Conservation (phyloP, 2,797 vertebrate genomes). For the Rallus crepitans region DNA sequence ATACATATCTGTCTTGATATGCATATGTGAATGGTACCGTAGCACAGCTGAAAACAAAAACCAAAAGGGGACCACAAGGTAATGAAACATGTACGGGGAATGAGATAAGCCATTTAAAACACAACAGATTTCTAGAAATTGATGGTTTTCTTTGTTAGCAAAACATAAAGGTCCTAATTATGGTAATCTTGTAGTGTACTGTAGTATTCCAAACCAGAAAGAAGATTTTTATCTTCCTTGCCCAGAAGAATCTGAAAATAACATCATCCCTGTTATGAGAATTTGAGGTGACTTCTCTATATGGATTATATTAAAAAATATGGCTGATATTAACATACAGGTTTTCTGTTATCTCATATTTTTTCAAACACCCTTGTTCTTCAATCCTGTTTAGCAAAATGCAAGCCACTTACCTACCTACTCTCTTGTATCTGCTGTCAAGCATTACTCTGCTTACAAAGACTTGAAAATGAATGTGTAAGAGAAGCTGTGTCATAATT, state of each 20-base stretch:
- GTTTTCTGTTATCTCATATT: background rate
- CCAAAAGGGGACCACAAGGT: background rate
- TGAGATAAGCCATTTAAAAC: background rate
- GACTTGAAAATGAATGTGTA: slow-evolving; percentile 19
- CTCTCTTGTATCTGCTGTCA: background rate
- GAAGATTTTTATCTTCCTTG: background rate
- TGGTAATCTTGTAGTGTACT: background rate
- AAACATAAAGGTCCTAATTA: background rate
- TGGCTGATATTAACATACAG: background rate
- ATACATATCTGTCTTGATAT: background rate
- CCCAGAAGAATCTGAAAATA: background rate
- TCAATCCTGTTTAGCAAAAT: background rate
- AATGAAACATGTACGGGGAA: background rate
- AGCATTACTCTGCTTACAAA: background rate
- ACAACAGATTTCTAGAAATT: background rate
- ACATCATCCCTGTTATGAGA: background rate
- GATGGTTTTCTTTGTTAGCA: background rate
- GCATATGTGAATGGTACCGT: background rate
- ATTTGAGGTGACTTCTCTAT: background rate
- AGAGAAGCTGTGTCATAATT: slow-evolving; percentile 36
- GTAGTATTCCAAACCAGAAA: background rate
- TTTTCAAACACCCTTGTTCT: background rate
- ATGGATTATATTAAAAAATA: background rate
- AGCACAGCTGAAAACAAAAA: background rate
- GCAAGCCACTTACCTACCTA: background rate